Percentiles rank a stretch among this genome's conserved stretches.
These are phyloP conservation scores for Phasia obesa DNA, from an alignment of 2,888 invertebrate genomes.

Conservation along the genomic window DNA sequence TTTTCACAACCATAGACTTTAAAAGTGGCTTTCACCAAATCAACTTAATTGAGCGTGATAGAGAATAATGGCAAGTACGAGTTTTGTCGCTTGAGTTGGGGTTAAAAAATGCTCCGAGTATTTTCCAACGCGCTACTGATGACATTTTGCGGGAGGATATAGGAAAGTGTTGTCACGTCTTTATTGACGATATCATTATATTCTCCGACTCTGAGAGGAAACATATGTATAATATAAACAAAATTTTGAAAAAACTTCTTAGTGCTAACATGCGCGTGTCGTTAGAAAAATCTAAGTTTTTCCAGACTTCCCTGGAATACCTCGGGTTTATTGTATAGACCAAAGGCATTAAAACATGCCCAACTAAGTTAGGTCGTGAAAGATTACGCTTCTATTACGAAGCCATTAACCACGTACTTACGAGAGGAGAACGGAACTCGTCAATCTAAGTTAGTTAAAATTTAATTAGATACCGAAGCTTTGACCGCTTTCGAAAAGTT, in stretches of 20 bases:
- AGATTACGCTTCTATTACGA: not conserved
- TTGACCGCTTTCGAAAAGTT: not conserved
- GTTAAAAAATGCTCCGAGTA: conserved; percentile 7
- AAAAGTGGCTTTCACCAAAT: conserved; percentile 1
- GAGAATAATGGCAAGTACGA: not conserved
- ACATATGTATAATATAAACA: no score
- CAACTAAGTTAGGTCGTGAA: not conserved
- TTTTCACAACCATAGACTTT: not conserved
- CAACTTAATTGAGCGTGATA: not conserved
- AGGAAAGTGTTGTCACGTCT: conserved; percentile 3
- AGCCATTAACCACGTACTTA: not conserved
- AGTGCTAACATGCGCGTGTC: no score
- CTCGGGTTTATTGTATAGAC: no score
- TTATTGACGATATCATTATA: conserved; percentile 5
- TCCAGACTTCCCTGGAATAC: not conserved
- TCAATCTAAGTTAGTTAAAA: not conserved
- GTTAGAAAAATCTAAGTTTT: no score
- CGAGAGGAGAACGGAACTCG: not conserved
- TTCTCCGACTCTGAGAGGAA: not conserved
- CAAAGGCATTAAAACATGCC: not conserved
- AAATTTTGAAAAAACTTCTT: no score
- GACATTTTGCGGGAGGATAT: no score
- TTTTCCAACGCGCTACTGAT: not conserved
- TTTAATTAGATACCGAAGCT: not conserved
- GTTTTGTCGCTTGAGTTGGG: not conserved